These are phyloP conservation scores for Mirounga angustirostris DNA, from an alignment of 2,113 vertebrate species.

Conservation along the genomic window DNA sequence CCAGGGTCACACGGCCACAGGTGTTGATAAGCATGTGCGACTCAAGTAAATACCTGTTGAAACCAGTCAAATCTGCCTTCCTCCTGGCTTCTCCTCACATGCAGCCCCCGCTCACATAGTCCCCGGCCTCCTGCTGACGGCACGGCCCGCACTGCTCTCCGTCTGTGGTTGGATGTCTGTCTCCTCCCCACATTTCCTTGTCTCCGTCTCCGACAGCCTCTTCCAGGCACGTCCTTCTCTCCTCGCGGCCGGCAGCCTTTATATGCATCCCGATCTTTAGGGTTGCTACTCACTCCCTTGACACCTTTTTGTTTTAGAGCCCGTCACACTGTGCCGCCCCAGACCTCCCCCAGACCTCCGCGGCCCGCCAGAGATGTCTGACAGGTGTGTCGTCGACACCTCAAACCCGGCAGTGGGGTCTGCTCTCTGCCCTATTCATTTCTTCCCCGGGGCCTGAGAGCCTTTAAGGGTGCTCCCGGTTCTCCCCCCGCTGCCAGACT, in stretches of 20 bases:
- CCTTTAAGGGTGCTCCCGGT: neutral
- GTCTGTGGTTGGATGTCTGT: neutral
- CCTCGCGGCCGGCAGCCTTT: neutral
- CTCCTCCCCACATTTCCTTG: fast-evolving
- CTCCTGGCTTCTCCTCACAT: fast-evolving
- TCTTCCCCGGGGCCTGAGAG: neutral
- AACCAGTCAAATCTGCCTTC: neutral
- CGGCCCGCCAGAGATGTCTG: neutral
- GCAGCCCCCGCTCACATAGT: fast-evolving
- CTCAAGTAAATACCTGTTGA: neutral
- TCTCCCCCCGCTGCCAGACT: neutral
- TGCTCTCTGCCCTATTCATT: neutral
- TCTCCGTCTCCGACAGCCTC: neutral
- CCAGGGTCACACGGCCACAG: neutral
- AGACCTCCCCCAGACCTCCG: neutral
- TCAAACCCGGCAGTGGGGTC: neutral
- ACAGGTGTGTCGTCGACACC: neutral
- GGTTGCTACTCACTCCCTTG: neutral
- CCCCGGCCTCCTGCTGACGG: too few species aligned
- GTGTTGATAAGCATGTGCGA: neutral
- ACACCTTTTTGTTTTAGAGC: neutral
- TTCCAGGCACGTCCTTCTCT: neutral
- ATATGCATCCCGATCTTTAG: neutral
- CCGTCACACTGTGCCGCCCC: neutral
- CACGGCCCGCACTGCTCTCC: fast-evolving